phyloP scores from a whole-genome alignment of 2,888 invertebrate genomes.

The Acrobasis suavella region DNA sequence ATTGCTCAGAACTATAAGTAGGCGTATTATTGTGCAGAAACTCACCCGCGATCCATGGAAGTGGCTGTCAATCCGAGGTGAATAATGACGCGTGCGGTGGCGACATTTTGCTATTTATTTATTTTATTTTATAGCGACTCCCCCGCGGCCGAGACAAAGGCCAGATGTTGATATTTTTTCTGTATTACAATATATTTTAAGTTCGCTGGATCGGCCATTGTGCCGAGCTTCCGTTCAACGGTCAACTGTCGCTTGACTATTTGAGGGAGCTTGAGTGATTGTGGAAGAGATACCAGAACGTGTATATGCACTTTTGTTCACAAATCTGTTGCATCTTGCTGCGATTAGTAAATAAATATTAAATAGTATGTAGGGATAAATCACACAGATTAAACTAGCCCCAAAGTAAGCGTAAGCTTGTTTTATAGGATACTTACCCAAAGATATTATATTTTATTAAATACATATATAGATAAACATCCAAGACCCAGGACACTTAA shows the following conservation, averaged over 20 bases:
- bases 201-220: constrained; percentile 53
- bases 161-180: constrained; percentile 81
- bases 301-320: background rate
- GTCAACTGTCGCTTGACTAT: constrained; percentile 24
- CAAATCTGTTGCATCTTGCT: no score
- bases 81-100: constrained; percentile 81
- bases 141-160: constrained; percentile 74
- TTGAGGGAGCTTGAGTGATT: background rate
- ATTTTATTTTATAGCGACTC: constrained; percentile 65
- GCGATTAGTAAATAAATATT: no score
- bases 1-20: constrained; percentile 68
- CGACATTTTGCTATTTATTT: constrained; percentile 76
- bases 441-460: no score
- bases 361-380: no score
- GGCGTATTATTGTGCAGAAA: constrained; percentile 75
- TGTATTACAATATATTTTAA: constrained; percentile 76
- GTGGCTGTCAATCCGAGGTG: constrained; percentile 79
- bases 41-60: constrained; percentile 58
- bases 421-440: no score
- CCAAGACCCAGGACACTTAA: no score
- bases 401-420: no score
- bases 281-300: background rate
- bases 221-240: constrained; percentile 66
- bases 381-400: no score
- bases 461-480: no score